Conservation (phyloP, 1,140 invertebrate genomes). For the Drosophila orosa region DNA sequence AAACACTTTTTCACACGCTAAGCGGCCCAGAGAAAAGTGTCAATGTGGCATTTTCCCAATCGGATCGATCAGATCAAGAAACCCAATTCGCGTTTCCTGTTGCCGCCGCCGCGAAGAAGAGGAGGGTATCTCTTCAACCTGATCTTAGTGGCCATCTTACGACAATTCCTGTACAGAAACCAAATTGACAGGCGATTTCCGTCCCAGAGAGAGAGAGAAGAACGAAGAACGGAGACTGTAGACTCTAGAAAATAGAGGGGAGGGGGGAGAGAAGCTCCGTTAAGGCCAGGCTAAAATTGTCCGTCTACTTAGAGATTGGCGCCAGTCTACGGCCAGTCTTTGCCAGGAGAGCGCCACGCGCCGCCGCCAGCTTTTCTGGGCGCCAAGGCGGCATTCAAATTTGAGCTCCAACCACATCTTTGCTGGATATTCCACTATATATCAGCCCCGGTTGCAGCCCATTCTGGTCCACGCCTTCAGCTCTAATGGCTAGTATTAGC, state of each 20-base stretch:
- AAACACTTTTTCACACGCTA: slow-evolving; percentile 50
- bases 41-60: slow-evolving; percentile 54
- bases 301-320: slow-evolving; percentile 55
- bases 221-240: slow-evolving; percentile 2
- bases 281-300: slow-evolving; percentile 53
- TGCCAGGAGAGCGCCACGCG: slow-evolving; percentile 55
- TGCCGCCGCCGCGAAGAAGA: slow-evolving; percentile 12
- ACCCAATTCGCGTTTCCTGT: slow-evolving; percentile 53
- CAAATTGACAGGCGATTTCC: slow-evolving; percentile 79
- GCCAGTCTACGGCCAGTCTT: slow-evolving; percentile 24
- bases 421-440: slow-evolving; percentile 24
- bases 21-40: slow-evolving; percentile 28
- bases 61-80: slow-evolving; percentile 52
- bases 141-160: slow-evolving; percentile 45
- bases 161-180: slow-evolving; percentile 66
- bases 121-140: slow-evolving; percentile 31
- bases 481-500: slow-evolving; percentile 49
- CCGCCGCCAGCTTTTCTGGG: slow-evolving; percentile 70
- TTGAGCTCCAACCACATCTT: slow-evolving; percentile 34
- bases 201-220: slow-evolving; percentile 15
- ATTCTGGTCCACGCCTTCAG: slow-evolving; percentile 43
- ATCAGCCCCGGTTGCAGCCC: slow-evolving; percentile 31
- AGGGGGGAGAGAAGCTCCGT: slow-evolving; percentile 30
- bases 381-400: slow-evolving; percentile 74
- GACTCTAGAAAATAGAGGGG: not conserved